Evolutionary conservation across 2,113 vertebrate species (phyloP).

Genomic region (Pyrgilauda ruficollis): DNA sequence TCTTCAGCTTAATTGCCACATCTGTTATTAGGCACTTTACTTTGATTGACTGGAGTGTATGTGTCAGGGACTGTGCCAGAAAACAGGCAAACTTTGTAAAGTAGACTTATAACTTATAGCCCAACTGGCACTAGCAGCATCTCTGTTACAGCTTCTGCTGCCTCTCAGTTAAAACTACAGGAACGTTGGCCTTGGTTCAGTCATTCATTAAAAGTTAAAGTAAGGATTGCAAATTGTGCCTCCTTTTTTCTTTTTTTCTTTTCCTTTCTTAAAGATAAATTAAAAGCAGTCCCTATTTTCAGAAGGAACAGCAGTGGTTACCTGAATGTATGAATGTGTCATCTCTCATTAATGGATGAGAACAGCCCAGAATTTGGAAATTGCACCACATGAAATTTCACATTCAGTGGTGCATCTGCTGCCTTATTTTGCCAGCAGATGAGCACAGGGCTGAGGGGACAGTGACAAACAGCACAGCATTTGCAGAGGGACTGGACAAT

Average conservation of each 20-base stretch:
- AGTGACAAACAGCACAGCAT: background rate
- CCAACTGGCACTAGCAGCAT: conserved; percentile 38
- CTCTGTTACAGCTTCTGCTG: conserved; percentile 26
- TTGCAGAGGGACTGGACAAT: background rate
- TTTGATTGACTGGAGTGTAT: conserved; percentile 77
- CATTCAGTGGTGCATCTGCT: background rate
- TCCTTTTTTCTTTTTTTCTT: background rate
- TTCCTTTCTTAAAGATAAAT: background rate
- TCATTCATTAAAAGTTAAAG: conserved; percentile 2
- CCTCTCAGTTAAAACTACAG: background rate
- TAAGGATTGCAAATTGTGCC: background rate
- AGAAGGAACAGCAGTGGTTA: background rate
- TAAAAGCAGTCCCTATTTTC: background rate
- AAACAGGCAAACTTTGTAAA: conserved; percentile 53
- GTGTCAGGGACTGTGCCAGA: conserved; percentile 67
- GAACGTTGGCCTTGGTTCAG: background rate
- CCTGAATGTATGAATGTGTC: background rate
- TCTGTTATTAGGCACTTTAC: conserved; percentile 73
- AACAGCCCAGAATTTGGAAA: background rate
- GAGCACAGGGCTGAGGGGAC: background rate
- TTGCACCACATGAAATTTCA: background rate
- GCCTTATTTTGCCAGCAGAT: background rate
- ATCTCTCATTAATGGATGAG: background rate
- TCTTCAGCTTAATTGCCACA: conserved; percentile 76
- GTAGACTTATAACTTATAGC: conserved; percentile 27